A percentile compares a stretch with the other conserved stretches of the same genome.
These are phyloP conservation scores for Ascaphus truei DNA, from an alignment of 2,113 vertebrate genomes.

Conservation along the genomic window DNA sequence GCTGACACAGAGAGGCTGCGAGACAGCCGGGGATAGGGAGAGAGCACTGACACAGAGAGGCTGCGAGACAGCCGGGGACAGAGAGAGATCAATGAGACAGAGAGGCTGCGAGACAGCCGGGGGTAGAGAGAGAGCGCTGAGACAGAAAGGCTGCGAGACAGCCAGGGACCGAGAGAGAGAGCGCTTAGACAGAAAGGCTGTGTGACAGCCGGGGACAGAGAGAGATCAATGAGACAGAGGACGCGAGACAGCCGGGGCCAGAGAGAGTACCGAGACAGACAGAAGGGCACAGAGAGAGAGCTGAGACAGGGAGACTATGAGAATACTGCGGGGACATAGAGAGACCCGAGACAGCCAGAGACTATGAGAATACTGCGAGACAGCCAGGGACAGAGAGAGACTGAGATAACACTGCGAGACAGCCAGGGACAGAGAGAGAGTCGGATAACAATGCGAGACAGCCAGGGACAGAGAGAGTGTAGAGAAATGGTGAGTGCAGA, in stretches of 20 bases:
- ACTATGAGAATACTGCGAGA: not conserved
- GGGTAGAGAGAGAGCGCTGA: not conserved
- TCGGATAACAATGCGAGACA: not conserved
- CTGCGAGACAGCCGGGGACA: not conserved
- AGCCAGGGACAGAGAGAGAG: not conserved
- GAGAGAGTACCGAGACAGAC: not conserved
- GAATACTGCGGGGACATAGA: no score
- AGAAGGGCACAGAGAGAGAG: no score
- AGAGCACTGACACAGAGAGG: not conserved
- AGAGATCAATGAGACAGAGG: not conserved
- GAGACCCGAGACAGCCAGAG: no score
- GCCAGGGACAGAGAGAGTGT: not conserved
- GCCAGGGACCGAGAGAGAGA: not conserved
- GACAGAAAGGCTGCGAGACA: not conserved
- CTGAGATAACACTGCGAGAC: not conserved
- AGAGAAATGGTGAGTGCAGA: not conserved
- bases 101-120: not conserved
- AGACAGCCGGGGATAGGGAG: not conserved
- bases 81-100: not conserved
- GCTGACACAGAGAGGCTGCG: not conserved
- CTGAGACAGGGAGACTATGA: no score
- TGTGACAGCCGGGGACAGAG: not conserved
- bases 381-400: not conserved
- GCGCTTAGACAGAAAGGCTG: no score
- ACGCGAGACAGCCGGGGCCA: not conserved